phyloP scores from a whole-genome alignment of 2,888 invertebrate genomes.

The Syrphus vitripennis region DNA sequence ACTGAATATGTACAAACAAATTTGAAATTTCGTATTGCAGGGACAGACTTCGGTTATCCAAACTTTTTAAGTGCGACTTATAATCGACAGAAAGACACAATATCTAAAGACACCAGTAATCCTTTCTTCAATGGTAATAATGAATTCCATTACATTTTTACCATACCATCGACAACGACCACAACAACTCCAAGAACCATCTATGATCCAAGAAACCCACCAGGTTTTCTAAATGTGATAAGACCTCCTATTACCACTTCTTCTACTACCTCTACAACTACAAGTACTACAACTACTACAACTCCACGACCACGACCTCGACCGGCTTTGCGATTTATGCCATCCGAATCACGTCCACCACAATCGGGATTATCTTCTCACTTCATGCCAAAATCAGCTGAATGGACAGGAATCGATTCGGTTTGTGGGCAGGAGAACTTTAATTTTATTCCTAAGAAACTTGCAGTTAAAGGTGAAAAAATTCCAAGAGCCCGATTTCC shows the following conservation, averaged over 20 bases:
- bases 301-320: background rate
- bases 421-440: constrained; percentile 74
- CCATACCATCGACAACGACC: background rate
- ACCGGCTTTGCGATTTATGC: background rate
- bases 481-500: constrained; percentile 83
- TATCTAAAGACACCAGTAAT: background rate
- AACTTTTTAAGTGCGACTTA: background rate
- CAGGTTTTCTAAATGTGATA: background rate
- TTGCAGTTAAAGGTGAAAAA: background rate
- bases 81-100: background rate
- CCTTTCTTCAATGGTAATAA: background rate
- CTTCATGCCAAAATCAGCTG: background rate
- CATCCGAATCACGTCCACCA: background rate
- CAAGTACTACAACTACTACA: background rate
- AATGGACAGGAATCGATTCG: constrained; percentile 17
- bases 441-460: background rate
- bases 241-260: background rate
- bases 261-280: background rate
- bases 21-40: too few species aligned
- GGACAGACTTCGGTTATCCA: background rate
- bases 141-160: background rate
- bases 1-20: too few species aligned
- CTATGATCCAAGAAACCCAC: background rate
- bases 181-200: background rate
- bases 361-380: background rate